Evolutionary conservation across 2,888 invertebrate genomes (phyloP), one percentile per base, ranked within the genome.

Genomic region (Vandiemenella viatica): DNA sequence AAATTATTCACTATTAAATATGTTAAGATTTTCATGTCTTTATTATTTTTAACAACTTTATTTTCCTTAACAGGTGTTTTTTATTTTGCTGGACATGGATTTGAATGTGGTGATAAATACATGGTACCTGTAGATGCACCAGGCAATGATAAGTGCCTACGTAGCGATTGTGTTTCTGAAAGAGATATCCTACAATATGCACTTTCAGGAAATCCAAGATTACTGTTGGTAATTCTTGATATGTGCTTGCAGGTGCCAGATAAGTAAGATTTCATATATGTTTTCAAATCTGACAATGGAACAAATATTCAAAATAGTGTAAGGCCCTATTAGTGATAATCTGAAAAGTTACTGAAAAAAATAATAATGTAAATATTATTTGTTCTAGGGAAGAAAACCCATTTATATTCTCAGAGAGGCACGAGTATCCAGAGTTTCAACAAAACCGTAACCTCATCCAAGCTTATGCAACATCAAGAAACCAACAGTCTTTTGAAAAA

Each of bases 41-140:
- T n/a, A n/a, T n/a, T n/a, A n/a, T n/a, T n/a, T n/a, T n/a, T n/a
- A n/a, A n/a, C n/a, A n/a, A n/a, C n/a, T n/a, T n/a, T n/a, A n/a
- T n/a, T n/a, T n/a, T n/a, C n/a, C n/a, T n/a, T n/a, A n/a, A n/a
- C n/a, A 64, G 74, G 68, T 54, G 65, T 75, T 26, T 65, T 74
- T 50, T 75, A 72, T 58, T 75, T 71, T 53, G 74, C 70, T 15
- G 75, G 75, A 3, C 75, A 75, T 57, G 75, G 75, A 6, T 74
- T 72, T 57, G 68, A 73, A 55, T 55, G 72, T 4, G 70, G 70
- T 45, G 69, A 69, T 15, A 72, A 70, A 59, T 74, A 68, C 54
- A 67, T 75, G 62, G 60, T 75, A 4, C 67, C 71, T 3, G 61
- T 67, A 1, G 70, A 74, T 51, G 68, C 70, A 41, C 73, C 74